phyloP scores from a whole-genome alignment of 2,888 invertebrate species.

The Horisme vitalbata region DNA sequence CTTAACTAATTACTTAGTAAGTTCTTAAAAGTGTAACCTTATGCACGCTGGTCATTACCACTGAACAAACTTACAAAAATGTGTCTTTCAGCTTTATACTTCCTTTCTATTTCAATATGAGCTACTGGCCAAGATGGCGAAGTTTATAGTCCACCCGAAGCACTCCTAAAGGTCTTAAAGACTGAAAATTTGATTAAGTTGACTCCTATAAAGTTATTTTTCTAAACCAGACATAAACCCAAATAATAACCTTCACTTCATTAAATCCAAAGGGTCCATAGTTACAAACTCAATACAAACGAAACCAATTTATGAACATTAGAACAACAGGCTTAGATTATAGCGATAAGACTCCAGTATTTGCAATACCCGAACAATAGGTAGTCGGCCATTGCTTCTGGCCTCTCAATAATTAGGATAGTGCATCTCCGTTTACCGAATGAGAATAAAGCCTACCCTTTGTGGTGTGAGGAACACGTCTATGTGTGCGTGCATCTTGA shows the following conservation, averaged over 20 bases:
- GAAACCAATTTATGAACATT: conserved; percentile 33
- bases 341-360: conserved; percentile 30
- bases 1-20: too few relatives aligned
- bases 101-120: too few relatives aligned
- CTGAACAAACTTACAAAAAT: too few relatives aligned
- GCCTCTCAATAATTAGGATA: conserved; percentile 82
- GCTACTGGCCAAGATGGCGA: too few relatives aligned
- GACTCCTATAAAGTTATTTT: too few relatives aligned
- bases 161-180: too few relatives aligned
- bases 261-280: conserved; percentile 28
- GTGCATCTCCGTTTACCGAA: conserved; percentile 84
- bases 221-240: conserved; percentile 5
- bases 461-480: conserved; percentile 56
- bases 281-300: conserved; percentile 27
- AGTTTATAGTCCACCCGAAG: too few relatives aligned
- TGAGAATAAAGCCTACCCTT: conserved; percentile 77
- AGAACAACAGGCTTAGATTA: conserved; percentile 28
- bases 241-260: conserved; percentile 21
- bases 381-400: conserved; percentile 49
- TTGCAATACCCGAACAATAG: conserved; percentile 51
- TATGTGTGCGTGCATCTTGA: conserved; percentile 60
- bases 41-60: too few relatives aligned
- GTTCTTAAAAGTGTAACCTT: too few relatives aligned
- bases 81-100: too few relatives aligned
- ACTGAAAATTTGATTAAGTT: too few relatives aligned